phyloP scores from a whole-genome alignment of 2,113 vertebrate species.

The Carollia perspicillata region DNA sequence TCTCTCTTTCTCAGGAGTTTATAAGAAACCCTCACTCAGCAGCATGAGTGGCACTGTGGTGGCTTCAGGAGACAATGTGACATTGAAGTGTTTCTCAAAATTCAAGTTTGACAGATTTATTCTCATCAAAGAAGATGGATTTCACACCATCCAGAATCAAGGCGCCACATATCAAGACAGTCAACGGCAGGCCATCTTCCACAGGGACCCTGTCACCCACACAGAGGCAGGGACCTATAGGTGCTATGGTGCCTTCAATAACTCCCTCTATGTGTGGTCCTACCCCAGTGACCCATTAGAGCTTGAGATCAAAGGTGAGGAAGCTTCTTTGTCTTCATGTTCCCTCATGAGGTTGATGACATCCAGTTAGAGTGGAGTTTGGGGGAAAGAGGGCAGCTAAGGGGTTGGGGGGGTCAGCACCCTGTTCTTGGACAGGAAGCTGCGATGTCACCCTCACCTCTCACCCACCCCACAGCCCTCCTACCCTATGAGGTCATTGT shows the following conservation, averaged over 20 bases:
- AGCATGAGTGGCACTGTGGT: fast-evolving
- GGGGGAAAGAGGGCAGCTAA: fast-evolving
- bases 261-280: fast-evolving
- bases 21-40: not conserved
- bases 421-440: fast-evolving
- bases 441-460: fast-evolving
- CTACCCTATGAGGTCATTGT: not conserved
- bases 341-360: not conserved
- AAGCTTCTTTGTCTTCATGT: not conserved
- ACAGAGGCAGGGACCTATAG: not conserved
- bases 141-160: not conserved
- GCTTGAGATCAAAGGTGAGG: not conserved
- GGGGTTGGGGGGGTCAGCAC: fast-evolving
- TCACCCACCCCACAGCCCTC: not conserved
- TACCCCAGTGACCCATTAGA: not conserved
- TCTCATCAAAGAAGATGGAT: not conserved
- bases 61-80: not conserved
- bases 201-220: fast-evolving
- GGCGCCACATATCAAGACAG: fast-evolving
- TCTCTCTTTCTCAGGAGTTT: not conserved
- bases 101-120: fast-evolving
- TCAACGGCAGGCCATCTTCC: fast-evolving
- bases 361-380: fast-evolving
- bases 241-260: not conserved
- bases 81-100: not conserved